Percentiles rank a stretch among this genome's conserved stretches.
Evolutionary conservation across 2,888 invertebrate species (phyloP).

Genomic region (Zhuqinia jingwanae): DNA sequence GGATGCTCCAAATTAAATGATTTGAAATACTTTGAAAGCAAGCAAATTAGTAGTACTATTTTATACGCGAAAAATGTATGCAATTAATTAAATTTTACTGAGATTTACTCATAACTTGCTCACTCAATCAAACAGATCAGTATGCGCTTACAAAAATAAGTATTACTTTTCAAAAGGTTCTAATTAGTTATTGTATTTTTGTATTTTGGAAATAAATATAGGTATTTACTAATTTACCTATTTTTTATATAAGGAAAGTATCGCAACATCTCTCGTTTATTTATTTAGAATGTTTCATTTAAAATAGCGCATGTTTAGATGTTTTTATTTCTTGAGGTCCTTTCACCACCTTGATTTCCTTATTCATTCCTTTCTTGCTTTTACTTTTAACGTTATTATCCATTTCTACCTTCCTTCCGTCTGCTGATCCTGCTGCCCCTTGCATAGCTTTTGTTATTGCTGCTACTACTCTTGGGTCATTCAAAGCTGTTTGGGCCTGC

Average conservation of each 20-base stretch:
- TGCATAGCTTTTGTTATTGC: constrained; percentile 10
- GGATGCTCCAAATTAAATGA: too few species aligned
- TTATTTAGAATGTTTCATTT: neutral
- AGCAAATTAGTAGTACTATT: too few species aligned
- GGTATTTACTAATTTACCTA: too few species aligned
- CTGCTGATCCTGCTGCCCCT: neutral
- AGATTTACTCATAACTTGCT: too few species aligned
- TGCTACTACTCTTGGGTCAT: constrained; percentile 29
- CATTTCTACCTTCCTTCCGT: neutral
- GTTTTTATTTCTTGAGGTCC: constrained; percentile 29
- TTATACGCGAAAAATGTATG: too few species aligned
- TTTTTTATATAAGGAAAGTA: neutral
- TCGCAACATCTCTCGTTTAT: neutral
- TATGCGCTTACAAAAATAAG: too few species aligned
- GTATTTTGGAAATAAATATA: neutral
- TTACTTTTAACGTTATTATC: neutral
- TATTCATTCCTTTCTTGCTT: neutral
- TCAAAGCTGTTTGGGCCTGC: neutral
- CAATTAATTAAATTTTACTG: too few species aligned
- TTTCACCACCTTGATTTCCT: constrained; percentile 55
- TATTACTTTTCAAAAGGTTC: too few species aligned
- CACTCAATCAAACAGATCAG: too few species aligned
- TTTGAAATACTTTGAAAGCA: too few species aligned
- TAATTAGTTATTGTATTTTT: too few species aligned
- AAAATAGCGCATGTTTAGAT: constrained; percentile 27